Conservation (phyloP, 1,140 invertebrate genomes). For the Aphis craccivora region DNA sequence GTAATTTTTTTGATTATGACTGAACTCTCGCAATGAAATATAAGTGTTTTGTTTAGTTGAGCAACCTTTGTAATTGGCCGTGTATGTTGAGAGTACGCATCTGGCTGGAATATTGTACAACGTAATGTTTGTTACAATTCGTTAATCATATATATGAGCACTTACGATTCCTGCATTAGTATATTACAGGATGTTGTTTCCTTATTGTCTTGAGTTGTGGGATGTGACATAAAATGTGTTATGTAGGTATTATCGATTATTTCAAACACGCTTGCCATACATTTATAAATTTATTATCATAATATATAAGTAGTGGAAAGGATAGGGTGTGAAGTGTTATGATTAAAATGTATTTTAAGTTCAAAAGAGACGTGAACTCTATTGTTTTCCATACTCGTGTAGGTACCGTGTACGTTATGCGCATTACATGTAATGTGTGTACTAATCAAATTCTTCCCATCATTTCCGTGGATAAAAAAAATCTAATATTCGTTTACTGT, state of each 20-base stretch:
- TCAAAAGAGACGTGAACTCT: not conserved
- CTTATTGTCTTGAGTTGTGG: not conserved
- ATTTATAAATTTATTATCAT: constrained; percentile 1
- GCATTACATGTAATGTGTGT: not conserved
- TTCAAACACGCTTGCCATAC: not conserved
- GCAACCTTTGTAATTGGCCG: not conserved
- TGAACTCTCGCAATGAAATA: not conserved
- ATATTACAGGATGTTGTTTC: not conserved
- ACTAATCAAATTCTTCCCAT: not conserved
- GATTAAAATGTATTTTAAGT: not conserved
- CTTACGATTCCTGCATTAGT: not conserved
- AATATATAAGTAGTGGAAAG: not conserved
- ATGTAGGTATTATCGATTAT: not conserved
- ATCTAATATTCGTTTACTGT: not conserved
- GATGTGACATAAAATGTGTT: not conserved
- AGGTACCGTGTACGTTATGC: not conserved
- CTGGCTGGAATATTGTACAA: not conserved
- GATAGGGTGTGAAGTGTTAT: not conserved
- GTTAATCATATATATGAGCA: not conserved
- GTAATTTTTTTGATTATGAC: not conserved
- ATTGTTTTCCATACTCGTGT: not conserved
- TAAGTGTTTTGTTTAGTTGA: not conserved
- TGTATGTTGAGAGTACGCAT: not conserved
- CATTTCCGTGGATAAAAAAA: not conserved
- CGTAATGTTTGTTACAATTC: not conserved